These are phyloP conservation scores for Cercopithecus mona DNA, from an alignment of 2,113 vertebrate genomes.

Conservation along the genomic window DNA sequence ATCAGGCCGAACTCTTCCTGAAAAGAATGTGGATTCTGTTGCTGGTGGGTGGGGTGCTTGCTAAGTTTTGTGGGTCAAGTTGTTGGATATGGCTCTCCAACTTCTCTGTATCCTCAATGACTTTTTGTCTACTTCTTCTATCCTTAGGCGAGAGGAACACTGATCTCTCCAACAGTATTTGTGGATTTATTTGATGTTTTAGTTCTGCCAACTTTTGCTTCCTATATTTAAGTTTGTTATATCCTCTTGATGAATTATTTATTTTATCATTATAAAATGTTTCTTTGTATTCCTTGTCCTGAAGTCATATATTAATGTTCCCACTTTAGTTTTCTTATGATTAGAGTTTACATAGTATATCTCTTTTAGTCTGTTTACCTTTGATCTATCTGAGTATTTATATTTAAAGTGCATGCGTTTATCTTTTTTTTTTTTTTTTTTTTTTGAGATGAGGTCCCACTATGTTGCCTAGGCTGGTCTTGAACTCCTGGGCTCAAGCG, in stretches of 20 bases:
- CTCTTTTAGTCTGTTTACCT: background rate
- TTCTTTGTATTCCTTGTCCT: no score
- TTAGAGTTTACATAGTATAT: background rate
- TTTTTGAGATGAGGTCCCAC: no score
- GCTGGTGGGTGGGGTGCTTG: no score
- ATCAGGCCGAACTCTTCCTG: background rate
- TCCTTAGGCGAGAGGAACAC: background rate
- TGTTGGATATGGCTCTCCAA: fast-evolving
- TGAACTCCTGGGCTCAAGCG: no score
- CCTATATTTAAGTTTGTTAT: fast-evolving
- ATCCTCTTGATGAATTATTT: background rate
- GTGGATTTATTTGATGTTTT: no score
- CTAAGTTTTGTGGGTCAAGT: background rate
- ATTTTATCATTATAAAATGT: background rate
- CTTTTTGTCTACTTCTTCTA: background rate
- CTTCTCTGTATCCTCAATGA: fast-evolving
- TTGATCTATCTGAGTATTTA: background rate
- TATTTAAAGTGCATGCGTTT: background rate
- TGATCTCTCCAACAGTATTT: fast-evolving
- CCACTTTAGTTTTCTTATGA: background rate
- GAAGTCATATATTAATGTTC: background rate
- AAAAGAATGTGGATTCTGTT: background rate
- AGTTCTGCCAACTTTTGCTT: background rate
- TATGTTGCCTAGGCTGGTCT: no score
- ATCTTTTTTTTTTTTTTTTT: no score